Percentiles rank a stretch among this genome's conserved stretches.
phyloP scores from a whole-genome alignment of 2,888 invertebrate genomes.

The Trileptium ribeirensis region DNA sequence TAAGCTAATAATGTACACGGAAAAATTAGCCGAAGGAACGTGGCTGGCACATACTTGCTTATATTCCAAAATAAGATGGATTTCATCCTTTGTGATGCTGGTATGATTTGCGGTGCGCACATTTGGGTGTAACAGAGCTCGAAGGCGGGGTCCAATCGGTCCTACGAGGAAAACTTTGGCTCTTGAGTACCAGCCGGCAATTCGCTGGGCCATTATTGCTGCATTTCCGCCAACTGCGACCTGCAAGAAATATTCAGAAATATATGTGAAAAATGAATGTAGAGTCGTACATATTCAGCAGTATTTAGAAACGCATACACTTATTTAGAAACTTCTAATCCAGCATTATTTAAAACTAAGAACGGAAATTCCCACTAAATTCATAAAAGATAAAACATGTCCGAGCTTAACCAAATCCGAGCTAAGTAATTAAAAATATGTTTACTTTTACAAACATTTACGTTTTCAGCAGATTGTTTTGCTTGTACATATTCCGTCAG shows the following conservation, averaged over 20 bases:
- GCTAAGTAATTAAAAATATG: too few species aligned
- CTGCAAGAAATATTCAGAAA: constrained; percentile 41
- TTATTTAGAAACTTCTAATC: too few species aligned
- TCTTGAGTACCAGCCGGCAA: constrained; percentile 52
- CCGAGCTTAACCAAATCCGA: neutral
- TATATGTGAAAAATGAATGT: neutral
- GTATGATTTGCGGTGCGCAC: constrained; percentile 50
- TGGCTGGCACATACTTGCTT: constrained; percentile 43
- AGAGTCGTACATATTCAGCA: too few species aligned
- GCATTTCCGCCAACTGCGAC: constrained; percentile 56
- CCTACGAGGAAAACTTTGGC: constrained; percentile 53
- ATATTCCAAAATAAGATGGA: constrained; percentile 56
- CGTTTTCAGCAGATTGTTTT: too few species aligned
- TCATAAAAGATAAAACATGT: neutral
- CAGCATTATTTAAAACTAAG: too few species aligned
- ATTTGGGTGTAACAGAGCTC: constrained; percentile 50
- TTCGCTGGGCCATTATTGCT: constrained; percentile 53
- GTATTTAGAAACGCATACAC: too few species aligned
- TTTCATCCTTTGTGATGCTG: constrained; percentile 51
- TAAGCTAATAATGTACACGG: too few species aligned
- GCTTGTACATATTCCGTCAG: too few species aligned
- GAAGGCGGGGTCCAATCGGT: constrained; percentile 54
- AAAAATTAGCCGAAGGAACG: too few species aligned
- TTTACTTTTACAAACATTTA: too few species aligned
- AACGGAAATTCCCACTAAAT: neutral